phyloP scores from a whole-genome alignment of 2,888 invertebrate species.

The Ochlodes sylvanus region DNA sequence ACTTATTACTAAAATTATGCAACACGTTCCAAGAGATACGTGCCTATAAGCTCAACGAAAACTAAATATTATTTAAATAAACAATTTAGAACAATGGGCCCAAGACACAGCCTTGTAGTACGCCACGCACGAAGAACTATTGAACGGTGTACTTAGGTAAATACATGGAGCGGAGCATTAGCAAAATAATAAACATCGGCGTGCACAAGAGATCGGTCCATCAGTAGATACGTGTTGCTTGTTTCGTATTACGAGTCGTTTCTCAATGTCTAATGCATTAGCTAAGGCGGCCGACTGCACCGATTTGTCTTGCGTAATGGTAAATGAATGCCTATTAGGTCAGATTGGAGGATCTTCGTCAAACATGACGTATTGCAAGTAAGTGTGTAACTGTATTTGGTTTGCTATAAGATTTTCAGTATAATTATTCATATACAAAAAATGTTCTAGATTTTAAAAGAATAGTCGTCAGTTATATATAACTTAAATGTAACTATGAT shows the following conservation, averaged over 20 bases:
- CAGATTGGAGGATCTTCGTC: conserved; percentile 16
- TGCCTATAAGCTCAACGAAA: neutral
- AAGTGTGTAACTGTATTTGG: neutral
- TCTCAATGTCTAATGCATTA: conserved; percentile 22
- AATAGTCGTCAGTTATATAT: too few relatives aligned
- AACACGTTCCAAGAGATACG: too few relatives aligned
- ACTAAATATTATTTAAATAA: conserved; percentile 46
- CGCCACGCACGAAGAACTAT: conserved; percentile 38
- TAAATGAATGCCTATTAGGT: conserved; percentile 20
- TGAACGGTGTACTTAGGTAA: conserved; percentile 14
- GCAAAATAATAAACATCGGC: conserved; percentile 31
- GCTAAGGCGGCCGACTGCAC: conserved; percentile 7
- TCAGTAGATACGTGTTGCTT: conserved; percentile 14
- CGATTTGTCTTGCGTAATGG: conserved; percentile 30
- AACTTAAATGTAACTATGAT: too few relatives aligned
- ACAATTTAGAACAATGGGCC: conserved; percentile 52
- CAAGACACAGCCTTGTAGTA: conserved; percentile 46
- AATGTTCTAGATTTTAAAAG: too few relatives aligned
- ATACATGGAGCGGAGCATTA: conserved; percentile 15
- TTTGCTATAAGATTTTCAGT: neutral
- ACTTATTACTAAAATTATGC: too few relatives aligned
- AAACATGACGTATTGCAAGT: conserved; percentile 1
- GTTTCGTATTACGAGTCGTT: conserved; percentile 22
- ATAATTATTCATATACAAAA: neutral
- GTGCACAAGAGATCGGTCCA: conserved; percentile 14